Evolutionary conservation across 2,113 vertebrate species (phyloP).

Genomic region (Lycocorax pyrrhopterus): DNA sequence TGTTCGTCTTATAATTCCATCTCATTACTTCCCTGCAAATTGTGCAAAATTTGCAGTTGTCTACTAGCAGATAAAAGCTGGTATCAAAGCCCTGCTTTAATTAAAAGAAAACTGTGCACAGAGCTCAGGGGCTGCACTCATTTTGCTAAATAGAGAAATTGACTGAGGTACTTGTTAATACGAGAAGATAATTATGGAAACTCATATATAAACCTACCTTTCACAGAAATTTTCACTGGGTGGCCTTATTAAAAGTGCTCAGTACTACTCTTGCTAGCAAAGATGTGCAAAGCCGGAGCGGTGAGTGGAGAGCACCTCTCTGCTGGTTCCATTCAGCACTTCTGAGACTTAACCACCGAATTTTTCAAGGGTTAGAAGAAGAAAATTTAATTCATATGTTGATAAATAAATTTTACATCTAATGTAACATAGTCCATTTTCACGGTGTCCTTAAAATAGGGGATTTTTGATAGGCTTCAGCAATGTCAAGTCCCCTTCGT

Average conservation of each 20-base stretch:
- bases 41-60: not conserved
- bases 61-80: not conserved
- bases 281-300: not conserved
- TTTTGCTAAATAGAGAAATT: not conserved
- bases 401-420: not conserved
- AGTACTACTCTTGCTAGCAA: not conserved
- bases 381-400: not conserved
- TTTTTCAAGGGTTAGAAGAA: not conserved
- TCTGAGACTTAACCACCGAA: not conserved
- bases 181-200: not conserved
- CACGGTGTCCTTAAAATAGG: accelerated
- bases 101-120: not conserved
- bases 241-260: not conserved
- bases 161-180: not conserved
- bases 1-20: not conserved
- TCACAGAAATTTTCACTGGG: not conserved
- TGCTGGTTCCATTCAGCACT: not conserved
- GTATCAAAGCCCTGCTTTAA: not conserved
- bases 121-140: not conserved
- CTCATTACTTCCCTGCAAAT: not conserved
- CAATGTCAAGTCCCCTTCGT: not conserved
- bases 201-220: not conserved
- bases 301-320: not conserved
- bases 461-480: not conserved
- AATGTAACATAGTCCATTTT: not conserved